Evolutionary conservation across 2,797 vertebrate genomes (phyloP).

Genomic region (Leptoclinus maculatus): DNA sequence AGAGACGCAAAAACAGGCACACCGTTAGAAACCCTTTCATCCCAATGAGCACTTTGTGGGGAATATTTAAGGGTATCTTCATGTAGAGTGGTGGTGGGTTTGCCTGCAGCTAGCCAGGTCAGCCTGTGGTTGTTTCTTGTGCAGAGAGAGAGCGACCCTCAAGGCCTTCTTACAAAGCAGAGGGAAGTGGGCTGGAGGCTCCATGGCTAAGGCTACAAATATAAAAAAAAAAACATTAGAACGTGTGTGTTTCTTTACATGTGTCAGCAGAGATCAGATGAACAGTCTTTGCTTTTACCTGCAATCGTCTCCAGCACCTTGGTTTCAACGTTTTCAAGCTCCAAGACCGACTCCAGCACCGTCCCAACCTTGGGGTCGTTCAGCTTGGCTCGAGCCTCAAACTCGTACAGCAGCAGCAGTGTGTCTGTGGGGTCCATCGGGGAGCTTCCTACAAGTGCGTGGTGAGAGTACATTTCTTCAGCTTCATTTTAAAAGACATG

Average conservation of each 20-base stretch:
- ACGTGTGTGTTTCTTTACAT: not conserved
- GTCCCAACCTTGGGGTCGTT: constrained; percentile 86
- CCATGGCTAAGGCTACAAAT: constrained; percentile 90
- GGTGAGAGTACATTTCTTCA: constrained; percentile 1
- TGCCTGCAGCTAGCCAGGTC: constrained; percentile 89
- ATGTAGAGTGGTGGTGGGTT: constrained; percentile 26
- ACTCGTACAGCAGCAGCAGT: constrained; percentile 92
- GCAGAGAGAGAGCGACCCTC: constrained; percentile 85
- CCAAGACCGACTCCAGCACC: constrained; percentile 89
- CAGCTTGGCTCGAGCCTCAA: constrained; percentile 91
- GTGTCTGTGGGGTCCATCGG: constrained; percentile 87
- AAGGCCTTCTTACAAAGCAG: constrained; percentile 90
- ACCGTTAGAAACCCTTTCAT: constrained; percentile 22
- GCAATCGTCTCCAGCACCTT: constrained; percentile 92
- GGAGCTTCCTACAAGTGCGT: constrained; percentile 81
- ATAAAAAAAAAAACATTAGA: not conserved
- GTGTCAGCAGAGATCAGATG: not conserved
- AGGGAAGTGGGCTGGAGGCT: constrained; percentile 90
- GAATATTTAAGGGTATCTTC: constrained; percentile 24
- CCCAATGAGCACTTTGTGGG: not conserved
- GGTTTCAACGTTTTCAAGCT: constrained; percentile 85
- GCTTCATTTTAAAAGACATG: not conserved
- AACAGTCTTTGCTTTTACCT: constrained; percentile 72
- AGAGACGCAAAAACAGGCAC: constrained; percentile 26
- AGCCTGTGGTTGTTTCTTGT: constrained; percentile 82